phyloP scores from a whole-genome alignment of 2,888 invertebrate genomes.

The Lasioglossum figueresi region DNA sequence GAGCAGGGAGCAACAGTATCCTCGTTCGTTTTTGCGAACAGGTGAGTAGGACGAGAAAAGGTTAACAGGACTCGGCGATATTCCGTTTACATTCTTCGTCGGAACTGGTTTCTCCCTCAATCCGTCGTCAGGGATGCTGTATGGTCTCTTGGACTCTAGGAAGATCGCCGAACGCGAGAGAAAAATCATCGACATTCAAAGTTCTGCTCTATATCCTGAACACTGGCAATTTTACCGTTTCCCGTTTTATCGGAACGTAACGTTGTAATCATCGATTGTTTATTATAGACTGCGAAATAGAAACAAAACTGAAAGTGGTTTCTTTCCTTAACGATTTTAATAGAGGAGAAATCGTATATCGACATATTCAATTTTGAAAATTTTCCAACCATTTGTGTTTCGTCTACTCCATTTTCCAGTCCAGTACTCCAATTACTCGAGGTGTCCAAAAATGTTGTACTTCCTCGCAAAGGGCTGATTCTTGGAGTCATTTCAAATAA shows the following conservation, averaged over 20 bases:
- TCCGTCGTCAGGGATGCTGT: constrained; percentile 52
- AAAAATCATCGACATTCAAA: constrained; percentile 53
- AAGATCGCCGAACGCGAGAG: constrained; percentile 42
- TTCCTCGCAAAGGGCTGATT: background rate
- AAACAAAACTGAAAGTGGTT: no score
- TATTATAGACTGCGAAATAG: no score
- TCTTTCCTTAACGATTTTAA: no score
- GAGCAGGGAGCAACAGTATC: constrained; percentile 21
- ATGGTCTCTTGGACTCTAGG: constrained; percentile 43
- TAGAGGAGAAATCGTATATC: no score
- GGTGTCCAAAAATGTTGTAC: background rate
- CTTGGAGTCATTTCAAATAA: background rate
- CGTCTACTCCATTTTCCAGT: no score
- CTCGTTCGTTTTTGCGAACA: constrained; percentile 66
- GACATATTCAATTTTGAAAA: no score
- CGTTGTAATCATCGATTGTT: no score
- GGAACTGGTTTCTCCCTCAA: constrained; percentile 78
- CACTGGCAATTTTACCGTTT: background rate
- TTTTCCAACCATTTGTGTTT: no score
- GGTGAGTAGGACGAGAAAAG: constrained; percentile 75
- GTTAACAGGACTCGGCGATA: constrained; percentile 79
- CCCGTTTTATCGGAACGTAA: background rate
- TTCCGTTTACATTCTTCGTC: constrained; percentile 80
- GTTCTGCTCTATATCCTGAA: background rate
- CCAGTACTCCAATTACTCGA: no score